These are phyloP conservation scores for Monochamus alternatus DNA, from an alignment of 2,888 invertebrate genomes.

Conservation along the genomic window DNA sequence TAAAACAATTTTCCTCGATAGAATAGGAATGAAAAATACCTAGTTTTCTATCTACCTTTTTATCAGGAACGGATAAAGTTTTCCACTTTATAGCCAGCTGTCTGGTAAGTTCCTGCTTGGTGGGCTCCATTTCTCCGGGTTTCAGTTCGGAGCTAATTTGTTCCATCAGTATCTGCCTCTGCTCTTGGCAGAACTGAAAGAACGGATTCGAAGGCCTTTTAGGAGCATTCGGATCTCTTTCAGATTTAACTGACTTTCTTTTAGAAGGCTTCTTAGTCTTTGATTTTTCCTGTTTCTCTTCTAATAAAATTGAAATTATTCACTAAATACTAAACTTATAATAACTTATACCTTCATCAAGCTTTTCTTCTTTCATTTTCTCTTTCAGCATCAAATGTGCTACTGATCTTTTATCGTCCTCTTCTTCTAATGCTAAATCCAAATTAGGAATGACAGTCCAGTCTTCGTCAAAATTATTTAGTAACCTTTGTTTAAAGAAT, in stretches of 20 bases:
- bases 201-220: slow-evolving; percentile 87
- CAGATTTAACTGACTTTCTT: slow-evolving; percentile 74
- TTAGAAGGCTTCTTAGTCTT: slow-evolving; percentile 64
- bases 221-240: slow-evolving; percentile 83
- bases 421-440: slow-evolving; percentile 68
- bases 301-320: slow-evolving; percentile 35
- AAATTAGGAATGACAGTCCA: slow-evolving; percentile 72
- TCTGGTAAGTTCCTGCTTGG: slow-evolving; percentile 83
- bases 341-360: slow-evolving; percentile 53
- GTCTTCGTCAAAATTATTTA: slow-evolving; percentile 81
- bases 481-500: slow-evolving; percentile 78
- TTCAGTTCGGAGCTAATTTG: slow-evolving; percentile 74
- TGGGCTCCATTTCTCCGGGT: slow-evolving; percentile 79
- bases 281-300: slow-evolving; percentile 61
- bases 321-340: neutral
- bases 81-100: slow-evolving; percentile 85
- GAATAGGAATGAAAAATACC: neutral
- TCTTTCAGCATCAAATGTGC: slow-evolving; percentile 58
- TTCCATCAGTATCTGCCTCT: slow-evolving; percentile 81
- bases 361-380: slow-evolving; percentile 65
- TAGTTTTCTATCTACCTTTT: slow-evolving; percentile 73
- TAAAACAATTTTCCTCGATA: slow-evolving; percentile 67
- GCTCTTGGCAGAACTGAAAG: slow-evolving; percentile 87
- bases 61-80: slow-evolving; percentile 79
- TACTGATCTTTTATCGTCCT: slow-evolving; percentile 72